Evolutionary conservation across 37 sponge, comb jelly and placozoan species (phyloP), one percentile per base, ranked within the genome.

Genomic region (Halichondria panicea): DNA sequence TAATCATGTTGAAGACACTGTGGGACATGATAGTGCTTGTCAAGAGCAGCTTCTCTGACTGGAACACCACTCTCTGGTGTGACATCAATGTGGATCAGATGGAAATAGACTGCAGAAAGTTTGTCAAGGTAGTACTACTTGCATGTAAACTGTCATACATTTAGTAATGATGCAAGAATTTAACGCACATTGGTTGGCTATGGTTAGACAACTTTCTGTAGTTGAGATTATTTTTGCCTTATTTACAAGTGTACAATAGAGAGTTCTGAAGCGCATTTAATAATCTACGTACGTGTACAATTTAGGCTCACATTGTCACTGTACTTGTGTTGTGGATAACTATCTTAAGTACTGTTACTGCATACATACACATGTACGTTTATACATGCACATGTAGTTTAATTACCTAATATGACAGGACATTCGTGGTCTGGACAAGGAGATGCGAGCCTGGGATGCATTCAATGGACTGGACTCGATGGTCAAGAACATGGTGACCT

Each of bases 401-500:
- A n/a, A n/a, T n/a, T n/a, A n/a, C n/a, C n/a, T n/a, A n/a, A n/a
- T n/a, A n/a, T n/a, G n/a, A 22, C 37, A 74, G 76, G 99, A 98
- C 78, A 98, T 98, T 46, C 83, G 99, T 22, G 82, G 68, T 1
- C 61, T 98, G 75, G 96, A 98, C 84, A 95, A 95, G 70, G 99
- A 98, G 79, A 93, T 90, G 87, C 77, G 99, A 25, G 96, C 99
- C 3, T 98, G 99, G 99, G 93, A 98, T 79, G 91, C 89, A n/a
- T 90, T 87, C 69, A 80, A 75, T 80, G 99, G 99, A 12, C 77
- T 98, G 74, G 96, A 95, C 55, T 84, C 91, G 18, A 67, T 82
- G 40, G 99, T 98, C 43, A 98, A 98, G 88, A 98, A 98, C 76
- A 98, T 98, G 99, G 92, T 98, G 87, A 98, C 99, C 22, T 95